Base-by-base conservation (phyloP, 1,140 invertebrate genomes). In the Aphelinus atriplicis region DNA sequence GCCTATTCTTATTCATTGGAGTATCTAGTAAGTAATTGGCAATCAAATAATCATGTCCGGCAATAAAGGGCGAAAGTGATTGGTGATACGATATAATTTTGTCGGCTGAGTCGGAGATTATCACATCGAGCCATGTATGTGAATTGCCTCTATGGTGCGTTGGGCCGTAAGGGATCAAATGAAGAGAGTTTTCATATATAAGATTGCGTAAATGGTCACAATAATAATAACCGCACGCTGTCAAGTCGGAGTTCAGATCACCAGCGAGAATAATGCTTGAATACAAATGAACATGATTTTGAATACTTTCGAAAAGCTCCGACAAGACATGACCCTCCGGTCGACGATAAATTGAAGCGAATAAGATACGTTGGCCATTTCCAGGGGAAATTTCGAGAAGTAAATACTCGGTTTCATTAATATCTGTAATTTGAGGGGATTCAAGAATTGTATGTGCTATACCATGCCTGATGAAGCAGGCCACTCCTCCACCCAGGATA, bases 61-160 rank as follows among this genome's bases (percentile, higher is more conserved):
- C 51, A 53, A 65, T 65, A 65, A 42, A 65, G 7, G 63, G 63
- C 2, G 63, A 7, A n/a, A 26, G 2, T 3, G 48, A 65, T 42
- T 50, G 4, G 5, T 42, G 1, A 50, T 1, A 51, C 26, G 5
- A 7, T 5, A n/a, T 1, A 7, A 51, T n/a, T n/a, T 51, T 50
- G 1, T 3, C 9, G 5, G 9, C 47, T 9, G 63, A 65, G 6
- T 65, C 63, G 4, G 3, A 1, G 0, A 65, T 4, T 26, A 65
- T 51, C 2, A 50, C 63, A 65, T 65, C 63, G 1, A 65, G n/a
- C 48, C 63, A 65, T 3, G 63, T 51, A n/a, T 50, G 42, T 26
- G 47, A 51, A 2, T 10, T 6, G 4, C 46, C 63, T n/a, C 43
- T 2, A 51, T 65, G 63, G 26, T 65, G 63, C 9, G 63, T 65